Conservation (phyloP, 2,888 invertebrate species). For the Eristalis intricaria region DNA sequence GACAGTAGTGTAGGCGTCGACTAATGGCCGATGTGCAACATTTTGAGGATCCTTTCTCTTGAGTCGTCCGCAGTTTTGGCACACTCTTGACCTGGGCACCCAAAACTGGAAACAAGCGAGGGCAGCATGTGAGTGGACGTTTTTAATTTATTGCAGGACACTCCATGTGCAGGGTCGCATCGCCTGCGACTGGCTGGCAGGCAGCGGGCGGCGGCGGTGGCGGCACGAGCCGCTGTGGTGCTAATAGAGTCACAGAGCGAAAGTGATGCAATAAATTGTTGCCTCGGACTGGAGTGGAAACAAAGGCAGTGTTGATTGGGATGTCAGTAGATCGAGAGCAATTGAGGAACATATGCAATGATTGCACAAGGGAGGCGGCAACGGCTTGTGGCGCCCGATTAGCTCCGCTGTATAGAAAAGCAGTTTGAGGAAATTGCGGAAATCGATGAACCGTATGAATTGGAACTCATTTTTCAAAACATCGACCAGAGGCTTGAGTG, state of each 20-base stretch:
- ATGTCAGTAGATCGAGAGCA: conserved; percentile 22
- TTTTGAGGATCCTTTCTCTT: conserved; percentile 32
- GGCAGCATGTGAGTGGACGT: conserved; percentile 32
- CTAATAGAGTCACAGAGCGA: conserved; percentile 65
- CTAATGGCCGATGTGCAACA: conserved; percentile 64
- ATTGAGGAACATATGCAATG: conserved; percentile 35
- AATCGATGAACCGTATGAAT: conserved; percentile 43
- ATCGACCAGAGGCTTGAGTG: background rate
- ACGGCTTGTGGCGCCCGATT: conserved; percentile 53
- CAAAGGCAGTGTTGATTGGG: conserved; percentile 59
- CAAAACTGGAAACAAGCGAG: conserved; percentile 14
- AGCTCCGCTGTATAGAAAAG: conserved; percentile 25
- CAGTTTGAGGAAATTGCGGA: conserved; percentile 33
- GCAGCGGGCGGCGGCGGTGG: background rate
- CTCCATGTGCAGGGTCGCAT: conserved; percentile 5
- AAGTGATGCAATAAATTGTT: conserved; percentile 60
- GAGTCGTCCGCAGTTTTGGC: conserved; percentile 68
- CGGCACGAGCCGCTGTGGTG: conserved; percentile 64
- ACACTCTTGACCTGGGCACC: conserved; percentile 67
- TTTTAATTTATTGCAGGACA: conserved; percentile 61
- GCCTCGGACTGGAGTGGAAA: conserved; percentile 12
- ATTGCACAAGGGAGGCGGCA: conserved; percentile 8
- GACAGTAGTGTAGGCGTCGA: conserved; percentile 71
- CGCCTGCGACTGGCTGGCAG: conserved; percentile 10
- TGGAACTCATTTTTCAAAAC: conserved; percentile 16